These are phyloP conservation scores for Papilio xuthus DNA, from an alignment of 1,140 invertebrate genomes.

Conservation along the genomic window DNA sequence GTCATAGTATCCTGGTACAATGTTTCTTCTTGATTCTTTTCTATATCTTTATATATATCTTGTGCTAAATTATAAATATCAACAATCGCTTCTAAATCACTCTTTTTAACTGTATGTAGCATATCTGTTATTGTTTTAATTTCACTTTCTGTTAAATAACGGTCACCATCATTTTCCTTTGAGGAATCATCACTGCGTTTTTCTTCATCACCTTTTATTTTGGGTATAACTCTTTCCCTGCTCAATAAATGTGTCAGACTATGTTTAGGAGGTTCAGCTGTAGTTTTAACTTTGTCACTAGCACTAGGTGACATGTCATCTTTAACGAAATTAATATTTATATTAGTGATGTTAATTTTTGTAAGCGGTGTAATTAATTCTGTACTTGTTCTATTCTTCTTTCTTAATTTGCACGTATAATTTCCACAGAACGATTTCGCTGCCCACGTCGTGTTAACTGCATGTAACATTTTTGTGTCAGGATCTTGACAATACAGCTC, in stretches of 20 bases:
- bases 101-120: slow-evolving; percentile 69
- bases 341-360: slow-evolving; percentile 55
- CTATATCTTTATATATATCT: slow-evolving; percentile 72
- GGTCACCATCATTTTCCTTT: slow-evolving; percentile 49
- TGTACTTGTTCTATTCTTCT: slow-evolving; percentile 55
- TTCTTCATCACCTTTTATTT: slow-evolving; percentile 41
- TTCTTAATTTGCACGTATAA: slow-evolving; percentile 72
- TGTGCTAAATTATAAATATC: slow-evolving; percentile 75
- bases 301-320: slow-evolving; percentile 50
- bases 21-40: slow-evolving; percentile 48
- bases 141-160: slow-evolving; percentile 68
- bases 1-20: slow-evolving; percentile 45
- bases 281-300: slow-evolving; percentile 41
- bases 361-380: slow-evolving; percentile 50
- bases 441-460: slow-evolving; percentile 72
- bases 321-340: slow-evolving; percentile 36
- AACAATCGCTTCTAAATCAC: slow-evolving; percentile 73
- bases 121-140: slow-evolving; percentile 66
- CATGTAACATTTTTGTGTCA: slow-evolving; percentile 67
- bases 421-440: slow-evolving; percentile 75
- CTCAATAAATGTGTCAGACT: slow-evolving; percentile 43
- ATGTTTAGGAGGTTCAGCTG: slow-evolving; percentile 35
- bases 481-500: slow-evolving; percentile 75
- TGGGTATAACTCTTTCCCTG: slow-evolving; percentile 37
- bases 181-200: slow-evolving; percentile 27